These are phyloP conservation scores for Teleopsis dalmanni DNA, from an alignment of 1,140 invertebrate genomes.

Conservation along the genomic window DNA sequence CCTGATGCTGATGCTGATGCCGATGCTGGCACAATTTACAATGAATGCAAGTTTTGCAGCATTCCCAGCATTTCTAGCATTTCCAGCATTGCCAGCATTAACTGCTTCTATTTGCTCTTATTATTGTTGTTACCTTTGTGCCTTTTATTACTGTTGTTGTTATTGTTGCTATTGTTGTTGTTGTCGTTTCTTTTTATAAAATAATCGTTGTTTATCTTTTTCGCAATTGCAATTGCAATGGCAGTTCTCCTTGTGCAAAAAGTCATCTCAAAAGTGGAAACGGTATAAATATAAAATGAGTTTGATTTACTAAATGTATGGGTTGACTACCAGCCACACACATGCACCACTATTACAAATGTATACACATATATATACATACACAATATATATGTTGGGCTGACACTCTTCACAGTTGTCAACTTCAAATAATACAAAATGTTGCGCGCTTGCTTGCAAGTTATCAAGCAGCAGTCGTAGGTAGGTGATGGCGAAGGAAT, in stretches of 20 bases:
- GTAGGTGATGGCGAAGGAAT: no score
- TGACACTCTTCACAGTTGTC: no score
- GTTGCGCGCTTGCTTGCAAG: background rate
- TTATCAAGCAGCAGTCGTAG: no score
- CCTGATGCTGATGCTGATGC: no score
- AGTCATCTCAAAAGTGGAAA: conserved; percentile 28
- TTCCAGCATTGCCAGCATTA: no score
- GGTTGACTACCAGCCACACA: background rate
- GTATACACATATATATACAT: background rate
- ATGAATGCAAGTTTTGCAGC: no score
- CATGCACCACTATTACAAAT: no score
- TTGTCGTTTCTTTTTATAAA: conserved; percentile 6
- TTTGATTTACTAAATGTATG: conserved; percentile 27
- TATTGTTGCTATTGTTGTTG: background rate
- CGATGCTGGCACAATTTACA: no score
- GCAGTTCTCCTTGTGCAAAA: conserved; percentile 6
- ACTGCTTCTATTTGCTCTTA: no score
- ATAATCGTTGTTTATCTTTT: conserved; percentile 12
- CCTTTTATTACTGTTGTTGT: no score
- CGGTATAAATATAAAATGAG: conserved; percentile 41
- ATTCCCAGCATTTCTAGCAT: no score
- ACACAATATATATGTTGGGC: background rate
- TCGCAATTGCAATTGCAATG: conserved; percentile 11
- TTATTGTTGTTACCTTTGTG: no score
- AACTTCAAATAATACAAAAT: background rate